Percentiles rank a stretch among this genome's conserved stretches.
Conservation (phyloP, 1,140 invertebrate species). For the Helicoverpa armigera region DNA sequence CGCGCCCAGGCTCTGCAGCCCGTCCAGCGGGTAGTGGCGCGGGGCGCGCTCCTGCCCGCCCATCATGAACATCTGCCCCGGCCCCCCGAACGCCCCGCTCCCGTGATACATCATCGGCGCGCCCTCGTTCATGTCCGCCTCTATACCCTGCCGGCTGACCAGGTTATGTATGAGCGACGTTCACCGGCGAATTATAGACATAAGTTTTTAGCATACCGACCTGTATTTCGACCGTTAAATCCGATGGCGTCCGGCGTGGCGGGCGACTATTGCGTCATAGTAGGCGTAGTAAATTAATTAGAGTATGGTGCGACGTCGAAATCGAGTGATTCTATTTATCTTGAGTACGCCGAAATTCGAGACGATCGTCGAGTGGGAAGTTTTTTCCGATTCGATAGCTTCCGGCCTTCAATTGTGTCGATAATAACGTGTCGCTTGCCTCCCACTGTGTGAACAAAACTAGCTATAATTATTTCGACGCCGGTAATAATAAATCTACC, state of each 20-base stretch:
- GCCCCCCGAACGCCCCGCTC: constrained; percentile 66
- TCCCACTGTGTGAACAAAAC: constrained; percentile 68
- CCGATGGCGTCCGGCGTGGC: constrained; percentile 65
- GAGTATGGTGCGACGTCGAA: constrained; percentile 69
- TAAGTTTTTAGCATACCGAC: constrained; percentile 65
- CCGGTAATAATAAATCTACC: constrained; percentile 82
- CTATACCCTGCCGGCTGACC: constrained; percentile 46
- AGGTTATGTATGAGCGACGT: constrained; percentile 35
- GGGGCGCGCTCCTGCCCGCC: constrained; percentile 65
- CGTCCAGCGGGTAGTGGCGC: constrained; percentile 68
- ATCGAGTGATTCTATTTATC: constrained; percentile 70
- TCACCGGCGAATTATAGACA: constrained; percentile 42
- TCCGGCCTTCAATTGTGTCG: constrained; percentile 51
- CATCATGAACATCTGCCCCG: constrained; percentile 68
- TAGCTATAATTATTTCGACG: constrained; percentile 75
- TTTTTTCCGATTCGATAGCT: constrained; percentile 63
- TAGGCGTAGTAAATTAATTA: constrained; percentile 74
- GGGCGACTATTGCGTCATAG: constrained; percentile 76
- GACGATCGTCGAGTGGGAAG: constrained; percentile 68
- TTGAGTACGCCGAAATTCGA: constrained; percentile 75
- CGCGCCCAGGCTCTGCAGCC: constrained; percentile 61
- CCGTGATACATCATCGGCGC: constrained; percentile 76
- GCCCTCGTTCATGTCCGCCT: constrained; percentile 75
- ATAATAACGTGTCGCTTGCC: constrained; percentile 68
- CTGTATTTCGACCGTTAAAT: constrained; percentile 66